Evolutionary conservation across 2,113 vertebrate species (phyloP), one percentile per base, ranked within the genome.

Genomic region (Pelecanoides urinatrix): DNA sequence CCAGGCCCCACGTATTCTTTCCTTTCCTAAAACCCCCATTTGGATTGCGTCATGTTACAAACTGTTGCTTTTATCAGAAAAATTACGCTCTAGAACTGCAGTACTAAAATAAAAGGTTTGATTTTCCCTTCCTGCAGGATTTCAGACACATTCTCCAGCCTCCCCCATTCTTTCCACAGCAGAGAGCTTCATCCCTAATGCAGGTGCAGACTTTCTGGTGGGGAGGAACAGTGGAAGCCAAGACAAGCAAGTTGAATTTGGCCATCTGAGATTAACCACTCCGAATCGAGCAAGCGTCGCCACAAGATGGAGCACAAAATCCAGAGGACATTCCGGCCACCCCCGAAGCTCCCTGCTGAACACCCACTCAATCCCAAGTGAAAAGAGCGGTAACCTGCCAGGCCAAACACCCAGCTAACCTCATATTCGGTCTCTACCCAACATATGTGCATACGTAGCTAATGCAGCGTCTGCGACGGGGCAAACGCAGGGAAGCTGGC

Each of bases 281-380:
- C 29, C 16, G 23, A 72, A 56, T 26, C 1, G 10, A 90, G 68
- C 34, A n/a, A 21, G 13, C 1, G 2, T 40, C 10, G 0, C 92
- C 97, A 95, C 95, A 94, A 94, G 96, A 93, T 89, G 95, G 96
- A 91, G 95, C 84, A 97, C 88, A 91, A 65, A 90, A 96, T 82
- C 83, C 91, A 82, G 74, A 81, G 86, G 72, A 67, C 52, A 23
- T 42, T 74, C 27, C 76, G 55, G 68, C 5, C n/a, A 11, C 10
- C 72, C 72, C 23, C 6, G 0, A 16, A 68, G 53, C 40, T 91
- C 32, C 62, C 47, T 32, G 63, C 75, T 70, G n/a, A 50, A 58
- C 44, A 40, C 10, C 34, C 70, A 49, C 13, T 50, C 53, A 8
- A 12, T 3, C 13, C 55, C 63, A 36, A 34, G 12, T 2, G 47